Evolutionary conservation across 2,113 vertebrate genomes (phyloP).

Genomic region (Dicrurus megarhynchus): DNA sequence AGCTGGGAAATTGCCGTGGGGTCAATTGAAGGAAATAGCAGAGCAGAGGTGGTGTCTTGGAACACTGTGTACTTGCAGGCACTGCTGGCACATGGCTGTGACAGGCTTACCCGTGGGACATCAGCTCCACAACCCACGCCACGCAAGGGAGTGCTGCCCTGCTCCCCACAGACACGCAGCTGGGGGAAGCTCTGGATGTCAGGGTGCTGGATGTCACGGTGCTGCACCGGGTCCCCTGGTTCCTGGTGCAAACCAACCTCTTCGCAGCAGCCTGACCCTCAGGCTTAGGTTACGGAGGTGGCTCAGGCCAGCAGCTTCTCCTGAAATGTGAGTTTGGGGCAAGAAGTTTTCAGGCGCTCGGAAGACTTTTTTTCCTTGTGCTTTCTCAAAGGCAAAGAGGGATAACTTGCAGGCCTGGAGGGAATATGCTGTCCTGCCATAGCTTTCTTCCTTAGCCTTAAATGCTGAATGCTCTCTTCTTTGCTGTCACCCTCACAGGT

Average conservation of each 20-base stretch:
- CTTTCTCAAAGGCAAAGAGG: neutral
- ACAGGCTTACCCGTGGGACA: accelerated
- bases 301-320: neutral
- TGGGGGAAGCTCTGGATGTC: neutral
- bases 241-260: neutral
- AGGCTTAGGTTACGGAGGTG: neutral
- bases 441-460: neutral
- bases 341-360: neutral
- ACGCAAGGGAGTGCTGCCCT: accelerated
- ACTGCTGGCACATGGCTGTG: neutral
- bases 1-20: neutral
- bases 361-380: neutral
- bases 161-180: accelerated
- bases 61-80: neutral
- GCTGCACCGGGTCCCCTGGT: accelerated
- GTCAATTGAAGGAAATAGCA: neutral
- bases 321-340: neutral
- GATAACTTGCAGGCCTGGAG: neutral
- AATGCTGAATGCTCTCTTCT: neutral
- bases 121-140: accelerated
- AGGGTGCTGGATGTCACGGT: neutral
- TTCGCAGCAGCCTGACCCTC: accelerated
- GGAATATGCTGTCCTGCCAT: neutral
- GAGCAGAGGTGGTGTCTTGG: neutral
- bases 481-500: neutral